These are phyloP conservation scores for Chorisops tibialis DNA, from an alignment of 2,888 invertebrate genomes.

Conservation along the genomic window DNA sequence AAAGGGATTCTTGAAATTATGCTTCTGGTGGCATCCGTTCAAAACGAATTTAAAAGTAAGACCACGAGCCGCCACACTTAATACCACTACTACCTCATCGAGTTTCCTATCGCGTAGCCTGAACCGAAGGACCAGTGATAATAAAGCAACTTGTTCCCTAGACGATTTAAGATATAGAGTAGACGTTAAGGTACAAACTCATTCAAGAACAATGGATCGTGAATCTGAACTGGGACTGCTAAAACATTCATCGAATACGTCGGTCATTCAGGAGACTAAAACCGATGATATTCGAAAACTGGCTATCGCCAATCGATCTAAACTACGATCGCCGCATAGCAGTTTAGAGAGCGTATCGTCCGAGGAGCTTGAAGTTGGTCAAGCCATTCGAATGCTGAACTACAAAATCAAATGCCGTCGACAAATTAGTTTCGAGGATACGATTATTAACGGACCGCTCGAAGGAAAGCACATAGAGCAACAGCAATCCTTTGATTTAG, in stretches of 20 bases:
- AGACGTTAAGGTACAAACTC: background rate
- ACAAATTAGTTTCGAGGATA: no score
- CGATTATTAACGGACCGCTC: no score
- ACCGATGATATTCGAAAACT: constrained; percentile 18
- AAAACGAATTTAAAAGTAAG: constrained; percentile 53
- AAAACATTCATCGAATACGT: background rate
- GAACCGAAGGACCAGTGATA: constrained; percentile 57
- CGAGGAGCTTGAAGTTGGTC: constrained; percentile 17
- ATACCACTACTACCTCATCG: constrained; percentile 55
- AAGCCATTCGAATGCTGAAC: no score
- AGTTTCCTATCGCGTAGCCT: constrained; percentile 62
- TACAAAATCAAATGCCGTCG: no score
- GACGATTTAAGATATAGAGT: constrained; percentile 27
- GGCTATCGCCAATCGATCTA: constrained; percentile 25
- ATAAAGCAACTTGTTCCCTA: constrained; percentile 28
- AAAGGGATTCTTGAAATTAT: constrained; percentile 70
- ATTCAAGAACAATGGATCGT: background rate
- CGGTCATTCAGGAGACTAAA: background rate
- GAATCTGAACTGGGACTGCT: constrained; percentile 27
- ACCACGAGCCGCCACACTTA: constrained; percentile 57
- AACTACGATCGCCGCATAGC: constrained; percentile 8
- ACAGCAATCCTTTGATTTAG: no score
- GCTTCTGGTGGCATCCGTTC: constrained; percentile 53
- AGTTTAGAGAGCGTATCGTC: constrained; percentile 18
- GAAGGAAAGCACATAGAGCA: no score